A percentile compares a stretch with the other conserved stretches of the same genome.
Evolutionary conservation across 37 sponge, comb jelly and placozoan genomes (phyloP).

Genomic region (Eunapius fragilis): DNA sequence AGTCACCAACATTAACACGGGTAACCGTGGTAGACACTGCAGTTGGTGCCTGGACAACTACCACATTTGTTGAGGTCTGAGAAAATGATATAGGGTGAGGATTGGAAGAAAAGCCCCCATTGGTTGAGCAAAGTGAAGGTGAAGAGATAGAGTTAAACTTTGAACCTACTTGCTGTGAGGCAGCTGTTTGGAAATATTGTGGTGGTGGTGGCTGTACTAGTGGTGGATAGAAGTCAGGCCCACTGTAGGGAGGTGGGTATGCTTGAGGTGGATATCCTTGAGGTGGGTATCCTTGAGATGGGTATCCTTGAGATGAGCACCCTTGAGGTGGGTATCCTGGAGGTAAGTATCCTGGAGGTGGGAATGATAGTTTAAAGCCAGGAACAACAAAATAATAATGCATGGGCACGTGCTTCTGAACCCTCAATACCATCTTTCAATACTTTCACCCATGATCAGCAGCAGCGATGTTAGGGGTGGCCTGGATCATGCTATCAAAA

Average conservation of each 20-base stretch:
- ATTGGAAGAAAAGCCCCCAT: no score
- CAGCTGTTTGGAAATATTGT: not conserved
- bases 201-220: not conserved
- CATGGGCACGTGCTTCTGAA: no score
- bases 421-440: no score
- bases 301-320: not conserved
- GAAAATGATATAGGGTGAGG: no score
- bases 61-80: not conserved
- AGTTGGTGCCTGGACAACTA: not conserved
- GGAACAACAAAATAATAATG: no score
- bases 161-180: not conserved
- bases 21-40: not conserved
- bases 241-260: not conserved
- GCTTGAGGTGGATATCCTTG: not conserved
- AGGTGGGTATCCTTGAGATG: not conserved
- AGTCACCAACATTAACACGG: not conserved
- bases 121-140: not conserved
- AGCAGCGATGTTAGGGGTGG: no score
- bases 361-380: not conserved
- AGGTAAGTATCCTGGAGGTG: not conserved
- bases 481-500: no score
- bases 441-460: no score
- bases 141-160: not conserved
- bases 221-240: not conserved
- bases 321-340: not conserved